phyloP scores from a whole-genome alignment of 2,888 invertebrate genomes.

The Synanthedon vespiformis region DNA sequence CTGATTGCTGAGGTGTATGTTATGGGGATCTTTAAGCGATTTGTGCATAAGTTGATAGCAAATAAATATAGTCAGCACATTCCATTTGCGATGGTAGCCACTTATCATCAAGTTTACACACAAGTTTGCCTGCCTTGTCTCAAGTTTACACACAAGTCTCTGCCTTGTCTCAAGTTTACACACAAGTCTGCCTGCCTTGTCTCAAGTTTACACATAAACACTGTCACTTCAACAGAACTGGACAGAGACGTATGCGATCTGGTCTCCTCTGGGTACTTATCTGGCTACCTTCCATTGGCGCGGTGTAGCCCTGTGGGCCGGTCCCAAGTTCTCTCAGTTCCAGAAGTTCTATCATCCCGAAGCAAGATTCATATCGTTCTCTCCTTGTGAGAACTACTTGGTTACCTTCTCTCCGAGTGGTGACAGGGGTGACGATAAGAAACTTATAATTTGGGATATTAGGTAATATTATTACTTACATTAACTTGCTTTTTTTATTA shows the following conservation, averaged over 20 bases:
- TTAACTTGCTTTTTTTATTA: too few species aligned
- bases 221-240: slow-evolving; percentile 75
- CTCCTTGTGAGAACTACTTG: slow-evolving; percentile 96
- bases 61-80: too few species aligned
- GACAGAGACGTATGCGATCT: slow-evolving; percentile 96
- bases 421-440: slow-evolving; percentile 79
- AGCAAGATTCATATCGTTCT: slow-evolving; percentile 96
- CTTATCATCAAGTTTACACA: neutral
- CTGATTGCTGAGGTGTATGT: too few species aligned
- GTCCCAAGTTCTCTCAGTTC: slow-evolving; percentile 91
- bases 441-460: slow-evolving; percentile 97
- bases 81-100: too few species aligned
- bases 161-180: neutral
- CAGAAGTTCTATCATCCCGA: slow-evolving; percentile 90
- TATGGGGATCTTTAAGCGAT: too few species aligned
- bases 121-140: neutral
- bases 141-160: slow-evolving; percentile 2
- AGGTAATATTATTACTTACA: slow-evolving; percentile 52
- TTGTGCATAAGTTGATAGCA: too few species aligned
- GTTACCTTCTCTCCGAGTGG: slow-evolving; percentile 92
- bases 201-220: slow-evolving; percentile 1
- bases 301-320: slow-evolving; percentile 98
- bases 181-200: slow-evolving; percentile 7
- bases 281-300: slow-evolving; percentile 95
- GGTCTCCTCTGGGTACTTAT: slow-evolving; percentile 98